phyloP scores from a whole-genome alignment of 2,797 vertebrate genomes.

The Knipowitschia caucasica region DNA sequence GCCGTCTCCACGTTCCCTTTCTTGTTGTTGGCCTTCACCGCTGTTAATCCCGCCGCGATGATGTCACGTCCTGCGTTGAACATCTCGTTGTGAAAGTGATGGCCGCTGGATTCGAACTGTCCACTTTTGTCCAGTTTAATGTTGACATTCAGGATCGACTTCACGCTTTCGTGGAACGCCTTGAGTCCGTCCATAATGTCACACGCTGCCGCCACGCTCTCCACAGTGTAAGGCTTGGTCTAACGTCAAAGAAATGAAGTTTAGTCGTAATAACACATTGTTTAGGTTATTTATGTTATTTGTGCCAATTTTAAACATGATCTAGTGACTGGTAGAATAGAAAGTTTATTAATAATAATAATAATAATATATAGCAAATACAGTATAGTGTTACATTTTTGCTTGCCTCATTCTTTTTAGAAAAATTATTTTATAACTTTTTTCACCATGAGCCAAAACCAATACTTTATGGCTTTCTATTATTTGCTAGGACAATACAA shows the following conservation, averaged over 20 bases:
- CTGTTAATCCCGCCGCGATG: not conserved
- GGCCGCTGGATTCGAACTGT: not conserved
- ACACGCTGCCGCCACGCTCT: not conserved
- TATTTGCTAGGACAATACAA: too few species aligned
- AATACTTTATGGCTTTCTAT: too few species aligned
- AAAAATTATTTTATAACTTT: too few species aligned
- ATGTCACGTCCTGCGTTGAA: not conserved
- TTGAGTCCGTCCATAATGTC: not conserved
- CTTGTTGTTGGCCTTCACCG: slow-evolving; percentile 7
- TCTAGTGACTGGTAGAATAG: too few species aligned
- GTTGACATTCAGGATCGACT: not conserved
- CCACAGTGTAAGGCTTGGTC: slow-evolving; percentile 6
- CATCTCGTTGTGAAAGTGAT: slow-evolving; percentile 3
- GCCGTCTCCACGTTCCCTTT: not conserved
- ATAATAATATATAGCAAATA: too few species aligned
- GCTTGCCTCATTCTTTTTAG: too few species aligned
- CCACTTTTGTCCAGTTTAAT: not conserved
- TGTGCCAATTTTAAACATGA: too few species aligned
- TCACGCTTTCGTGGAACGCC: not conserved
- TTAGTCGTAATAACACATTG: too few species aligned
- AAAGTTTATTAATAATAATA: too few species aligned
- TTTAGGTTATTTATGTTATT: too few species aligned
- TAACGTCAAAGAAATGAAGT: not conserved
- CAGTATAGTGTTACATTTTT: too few species aligned
- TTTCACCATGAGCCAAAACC: too few species aligned